phyloP scores from a whole-genome alignment of 2,888 invertebrate genomes.

The Smittia sp. region DNA sequence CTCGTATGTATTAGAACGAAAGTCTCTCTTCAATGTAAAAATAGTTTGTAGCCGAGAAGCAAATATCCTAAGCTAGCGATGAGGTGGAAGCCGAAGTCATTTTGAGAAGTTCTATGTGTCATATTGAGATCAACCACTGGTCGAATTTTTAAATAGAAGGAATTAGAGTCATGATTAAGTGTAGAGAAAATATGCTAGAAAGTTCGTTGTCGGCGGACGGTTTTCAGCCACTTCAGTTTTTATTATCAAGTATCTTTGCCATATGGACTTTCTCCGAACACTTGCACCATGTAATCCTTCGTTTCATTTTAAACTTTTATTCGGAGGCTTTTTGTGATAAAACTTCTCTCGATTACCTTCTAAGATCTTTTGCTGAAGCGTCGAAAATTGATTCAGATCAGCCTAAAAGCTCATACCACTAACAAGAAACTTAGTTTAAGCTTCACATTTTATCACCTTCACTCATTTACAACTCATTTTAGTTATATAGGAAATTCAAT shows the following conservation, averaged over 20 bases:
- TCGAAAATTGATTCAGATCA: background rate
- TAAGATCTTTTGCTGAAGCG: background rate
- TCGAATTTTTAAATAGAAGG: no score
- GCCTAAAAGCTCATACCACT: background rate
- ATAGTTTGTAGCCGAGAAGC: no score
- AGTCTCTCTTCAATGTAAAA: no score
- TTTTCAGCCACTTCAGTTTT: background rate
- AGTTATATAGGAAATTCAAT: background rate
- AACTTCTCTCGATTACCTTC: background rate
- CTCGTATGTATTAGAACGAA: no score
- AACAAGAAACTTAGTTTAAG: background rate
- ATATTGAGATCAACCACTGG: no score
- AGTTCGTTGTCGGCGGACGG: background rate
- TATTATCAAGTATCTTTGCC: no score
- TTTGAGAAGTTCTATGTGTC: no score
- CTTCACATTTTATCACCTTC: background rate
- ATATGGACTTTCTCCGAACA: no score
- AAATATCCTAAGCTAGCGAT: no score
- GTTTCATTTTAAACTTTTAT: background rate
- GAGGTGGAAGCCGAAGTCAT: no score
- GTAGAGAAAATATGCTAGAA: background rate
- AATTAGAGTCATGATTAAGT: no score
- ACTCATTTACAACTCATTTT: background rate
- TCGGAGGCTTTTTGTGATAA: slow-evolving; percentile 16
- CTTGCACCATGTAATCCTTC: background rate